Percentiles rank a stretch among this genome's conserved stretches.
These are phyloP conservation scores for Saxidomus purpurata DNA, from an alignment of 1,140 invertebrate species.

Conservation along the genomic window DNA sequence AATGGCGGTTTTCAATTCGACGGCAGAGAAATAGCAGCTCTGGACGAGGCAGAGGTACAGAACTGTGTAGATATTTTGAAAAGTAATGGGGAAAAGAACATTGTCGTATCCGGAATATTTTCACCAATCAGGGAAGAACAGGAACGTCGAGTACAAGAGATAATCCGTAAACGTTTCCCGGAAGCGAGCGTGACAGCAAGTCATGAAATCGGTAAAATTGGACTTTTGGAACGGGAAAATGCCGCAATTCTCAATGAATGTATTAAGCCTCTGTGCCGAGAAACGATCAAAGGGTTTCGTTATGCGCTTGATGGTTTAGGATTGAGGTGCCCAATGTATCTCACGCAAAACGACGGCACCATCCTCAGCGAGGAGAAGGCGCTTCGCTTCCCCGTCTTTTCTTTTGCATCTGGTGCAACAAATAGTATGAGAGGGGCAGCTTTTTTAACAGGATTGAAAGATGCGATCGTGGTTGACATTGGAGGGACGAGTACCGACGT, in stretches of 20 bases:
- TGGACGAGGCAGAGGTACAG: conserved; percentile 76
- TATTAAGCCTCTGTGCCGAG: conserved; percentile 79
- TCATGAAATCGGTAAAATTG: conserved; percentile 81
- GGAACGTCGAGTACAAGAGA: conserved; percentile 68
- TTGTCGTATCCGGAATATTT: conserved; percentile 81
- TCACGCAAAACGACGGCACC: conserved; percentile 84
- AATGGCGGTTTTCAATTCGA: conserved; percentile 82
- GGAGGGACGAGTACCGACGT: conserved; percentile 84
- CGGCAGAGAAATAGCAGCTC: conserved; percentile 74
- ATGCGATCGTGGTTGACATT: conserved; percentile 84
- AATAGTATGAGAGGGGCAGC: conserved; percentile 85
- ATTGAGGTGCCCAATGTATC: conserved; percentile 79
- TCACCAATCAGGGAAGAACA: conserved; percentile 77
- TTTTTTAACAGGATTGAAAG: conserved; percentile 77
- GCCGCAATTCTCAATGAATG: conserved; percentile 83
- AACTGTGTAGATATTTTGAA: conserved; percentile 67
- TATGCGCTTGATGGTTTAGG: conserved; percentile 75
- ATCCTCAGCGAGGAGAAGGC: conserved; percentile 66
- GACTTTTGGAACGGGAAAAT: conserved; percentile 83
- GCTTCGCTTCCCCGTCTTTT: conserved; percentile 76
- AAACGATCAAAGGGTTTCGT: conserved; percentile 79
- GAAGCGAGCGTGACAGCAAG: conserved; percentile 78
- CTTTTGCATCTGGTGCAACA: conserved; percentile 84
- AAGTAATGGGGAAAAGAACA: conserved; percentile 70
- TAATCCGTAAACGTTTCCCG: conserved; percentile 75